phyloP scores from a whole-genome alignment of 2,888 invertebrate genomes.

The Microplitis deprimator region DNA sequence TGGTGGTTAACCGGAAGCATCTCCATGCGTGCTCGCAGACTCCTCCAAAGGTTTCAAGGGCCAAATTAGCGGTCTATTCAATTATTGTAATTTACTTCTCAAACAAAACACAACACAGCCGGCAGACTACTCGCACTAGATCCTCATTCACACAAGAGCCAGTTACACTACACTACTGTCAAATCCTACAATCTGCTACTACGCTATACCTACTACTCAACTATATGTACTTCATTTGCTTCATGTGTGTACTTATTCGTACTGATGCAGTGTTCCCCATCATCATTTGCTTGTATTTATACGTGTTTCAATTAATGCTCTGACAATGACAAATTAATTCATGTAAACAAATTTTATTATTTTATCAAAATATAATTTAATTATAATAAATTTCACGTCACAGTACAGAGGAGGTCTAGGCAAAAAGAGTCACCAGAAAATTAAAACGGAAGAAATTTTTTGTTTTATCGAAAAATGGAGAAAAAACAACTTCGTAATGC shows the following conservation, averaged over 20 bases:
- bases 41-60: conserved; percentile 50
- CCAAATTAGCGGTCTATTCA: conserved; percentile 69
- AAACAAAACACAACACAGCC: conserved; percentile 64
- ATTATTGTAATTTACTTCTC: conserved; percentile 70
- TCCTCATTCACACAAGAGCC: conserved; percentile 1
- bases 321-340: background rate
- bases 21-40: conserved; percentile 29
- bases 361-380: background rate
- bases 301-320: background rate
- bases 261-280: background rate
- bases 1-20: conserved; percentile 38
- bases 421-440: too few relatives aligned
- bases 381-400: background rate
- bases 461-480: too few relatives aligned
- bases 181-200: background rate
- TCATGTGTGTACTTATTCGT: background rate
- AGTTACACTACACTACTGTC: background rate
- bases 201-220: background rate
- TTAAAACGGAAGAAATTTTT: too few relatives aligned
- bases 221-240: background rate
- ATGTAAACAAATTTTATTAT: background rate
- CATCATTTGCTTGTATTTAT: background rate
- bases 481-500: too few relatives aligned
- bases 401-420: too few relatives aligned
- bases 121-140: conserved; percentile 38